Evolutionary conservation across 1,140 invertebrate species (phyloP), one percentile per base, ranked within the genome.

Genomic region (Drosophila erecta): DNA sequence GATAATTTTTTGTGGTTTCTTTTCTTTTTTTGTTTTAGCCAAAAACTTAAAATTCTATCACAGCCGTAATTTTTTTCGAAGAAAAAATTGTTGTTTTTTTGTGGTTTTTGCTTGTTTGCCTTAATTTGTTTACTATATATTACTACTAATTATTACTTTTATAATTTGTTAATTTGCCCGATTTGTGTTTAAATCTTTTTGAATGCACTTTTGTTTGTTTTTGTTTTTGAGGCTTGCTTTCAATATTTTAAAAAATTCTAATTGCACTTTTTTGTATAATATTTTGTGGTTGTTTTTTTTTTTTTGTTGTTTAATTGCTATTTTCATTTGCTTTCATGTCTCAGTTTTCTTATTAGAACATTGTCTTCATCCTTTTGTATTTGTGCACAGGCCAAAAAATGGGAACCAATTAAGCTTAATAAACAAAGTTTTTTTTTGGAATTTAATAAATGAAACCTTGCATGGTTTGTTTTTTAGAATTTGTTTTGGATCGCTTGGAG

Each of bases 181-280:
- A 78, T 81, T 87, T 62, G 27, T 74, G 43, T 66, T 76, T 74
- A 79, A 81, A 65, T 78, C 76, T 75, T 65, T 70, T 83, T 79
- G 71, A 87, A 87, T 87, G 84, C 83, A 87, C 84, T 83, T 86
- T 79, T 76, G 75, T 85, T 85, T 85, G 59, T 30, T 64, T 69
- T 72, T 77, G 65, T 54, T 89, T 86, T 73, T 50, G 60, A 70
- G 66, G 66, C 66, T 70, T 70, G 49, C 62, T 56, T 70, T 80
- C 74, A 77, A 84, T 86, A 78, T 87, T 81, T 84, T 65, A 71
- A 77, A 87, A 89, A 89, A 89, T 89, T 89, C 84, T 89, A 89
- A 89, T 89, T 89, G 84, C 84, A 89, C 84, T 89, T 89, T 87
- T 78, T 72, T 81, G 57, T 86, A 65, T 86, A 69, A 40, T 79